Evolutionary conservation across 2,113 vertebrate genomes (phyloP), one percentile per base, ranked within the genome.

Genomic region (Alligator sinensis): DNA sequence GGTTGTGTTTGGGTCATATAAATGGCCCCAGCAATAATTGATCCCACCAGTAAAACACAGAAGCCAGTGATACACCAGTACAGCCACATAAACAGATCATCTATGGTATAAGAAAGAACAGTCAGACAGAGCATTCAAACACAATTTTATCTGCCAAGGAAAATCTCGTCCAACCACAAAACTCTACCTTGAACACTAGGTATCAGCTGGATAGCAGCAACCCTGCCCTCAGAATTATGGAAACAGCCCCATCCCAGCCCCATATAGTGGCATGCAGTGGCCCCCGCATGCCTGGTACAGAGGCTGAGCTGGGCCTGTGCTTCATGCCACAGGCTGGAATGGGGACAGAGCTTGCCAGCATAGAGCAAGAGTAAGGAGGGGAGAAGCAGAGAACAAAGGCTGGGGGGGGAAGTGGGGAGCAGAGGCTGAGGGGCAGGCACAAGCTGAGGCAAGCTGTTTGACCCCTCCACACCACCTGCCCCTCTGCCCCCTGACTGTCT

Each of bases 41-140:
- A 97, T 18, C 88, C 96, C 91, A 98, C 97, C 89, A 98, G 91
- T 38, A 98, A 91, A 76, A 98, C 64, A 78, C 89, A 96, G 81
- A 98, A 14, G 2, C 94, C 91, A 3, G 96, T 98, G 96, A 98
- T 87, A 47, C 97, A 88, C 84, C 94, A 96, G 16, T 98, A 98
- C 2, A 91, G 75, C 96, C 97, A 98, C 55, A 98, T 96, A 27
- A 97, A 91, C n/a, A 78, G 57, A 14, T 80, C 91, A 58, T 85
- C 98, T 98, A 96, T 9, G 86, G 93, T 7, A 55, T 34, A 95
- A 15, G 47, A 64, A 84, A 24, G 22, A 72, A 11, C 4, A 0
- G 14, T 92, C 77, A 80, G 59, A 28, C 5, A 75, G 9, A 80
- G 57, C 22, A 84, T 77, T 6, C 57, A 19, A 60, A 47, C 47